Percentiles rank a stretch among this genome's conserved stretches.
phyloP scores from a whole-genome alignment of 2,113 vertebrate genomes.

The Clarias gariepinus region DNA sequence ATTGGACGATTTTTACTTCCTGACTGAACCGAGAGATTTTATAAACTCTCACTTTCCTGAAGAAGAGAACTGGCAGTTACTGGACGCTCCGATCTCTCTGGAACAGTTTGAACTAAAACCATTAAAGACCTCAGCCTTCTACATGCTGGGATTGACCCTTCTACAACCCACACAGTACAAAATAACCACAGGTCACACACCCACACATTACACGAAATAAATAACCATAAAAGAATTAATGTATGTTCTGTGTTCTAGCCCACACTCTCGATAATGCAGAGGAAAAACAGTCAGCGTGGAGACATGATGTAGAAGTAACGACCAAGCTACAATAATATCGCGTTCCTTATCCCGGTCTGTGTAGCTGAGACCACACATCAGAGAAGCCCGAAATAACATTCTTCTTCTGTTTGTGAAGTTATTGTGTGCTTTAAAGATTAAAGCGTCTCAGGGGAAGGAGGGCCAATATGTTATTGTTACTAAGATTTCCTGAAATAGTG shows the following conservation, averaged over 20 bases:
- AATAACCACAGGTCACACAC: conserved; percentile 61
- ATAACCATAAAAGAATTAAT: background rate
- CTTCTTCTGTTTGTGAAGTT: conserved; percentile 39
- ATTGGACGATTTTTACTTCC: conserved; percentile 65
- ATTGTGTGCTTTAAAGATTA: conserved; percentile 50
- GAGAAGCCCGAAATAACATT: conserved; percentile 38
- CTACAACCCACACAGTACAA: conserved; percentile 60
- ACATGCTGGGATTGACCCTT: conserved; percentile 62
- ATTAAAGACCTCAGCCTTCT: conserved; percentile 69
- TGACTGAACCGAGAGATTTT: conserved; percentile 67
- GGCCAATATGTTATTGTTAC: conserved; percentile 40
- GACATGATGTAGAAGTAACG: background rate
- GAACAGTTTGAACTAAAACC: conserved; percentile 63
- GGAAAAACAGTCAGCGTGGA: background rate
- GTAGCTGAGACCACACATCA: conserved; percentile 38
- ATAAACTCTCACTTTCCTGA: conserved; percentile 65
- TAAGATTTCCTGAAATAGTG: conserved; percentile 43
- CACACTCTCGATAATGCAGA: background rate
- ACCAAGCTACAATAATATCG: conserved; percentile 35
- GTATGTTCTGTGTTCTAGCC: background rate
- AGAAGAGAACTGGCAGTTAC: conserved; percentile 65
- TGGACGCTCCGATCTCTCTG: background rate
- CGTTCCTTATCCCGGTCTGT: conserved; percentile 18
- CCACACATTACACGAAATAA: background rate
- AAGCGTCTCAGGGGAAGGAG: conserved; percentile 28